Evolutionary conservation across 2,888 invertebrate genomes (phyloP).

Genomic region (Sinhomidia bicolor): DNA sequence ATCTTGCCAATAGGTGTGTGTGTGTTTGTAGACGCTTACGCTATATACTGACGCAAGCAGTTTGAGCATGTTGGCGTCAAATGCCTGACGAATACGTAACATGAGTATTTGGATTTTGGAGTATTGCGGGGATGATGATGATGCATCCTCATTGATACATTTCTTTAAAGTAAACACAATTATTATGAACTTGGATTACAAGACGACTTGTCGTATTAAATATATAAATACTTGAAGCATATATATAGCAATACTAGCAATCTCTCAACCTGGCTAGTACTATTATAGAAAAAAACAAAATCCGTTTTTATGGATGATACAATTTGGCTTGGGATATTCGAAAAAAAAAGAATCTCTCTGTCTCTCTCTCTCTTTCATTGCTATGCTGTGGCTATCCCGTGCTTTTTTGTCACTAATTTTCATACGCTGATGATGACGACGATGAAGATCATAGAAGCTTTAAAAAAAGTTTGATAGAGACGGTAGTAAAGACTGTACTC

Average conservation of each 20-base stretch:
- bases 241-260: too few species aligned
- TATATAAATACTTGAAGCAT: constrained; percentile 40
- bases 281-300: constrained; percentile 67
- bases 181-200: not conserved
- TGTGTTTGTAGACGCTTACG: not conserved
- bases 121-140: constrained; percentile 14
- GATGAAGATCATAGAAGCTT: not conserved
- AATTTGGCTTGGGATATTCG: constrained; percentile 9
- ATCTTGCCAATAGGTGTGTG: not conserved
- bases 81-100: not conserved
- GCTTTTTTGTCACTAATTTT: constrained; percentile 7
- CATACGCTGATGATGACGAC: not conserved
- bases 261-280: too few species aligned
- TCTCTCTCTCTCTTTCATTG: not conserved
- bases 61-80: not conserved
- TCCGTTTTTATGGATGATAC: constrained; percentile 58
- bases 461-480: not conserved
- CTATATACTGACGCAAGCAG: not conserved
- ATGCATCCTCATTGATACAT: constrained; percentile 63
- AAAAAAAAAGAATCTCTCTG: constrained; percentile 31
- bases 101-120: too few species aligned
- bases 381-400: not conserved
- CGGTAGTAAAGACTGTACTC: not conserved
- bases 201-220: not conserved
- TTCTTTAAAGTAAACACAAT: constrained; percentile 8